phyloP scores from a whole-genome alignment of 2,888 invertebrate genomes.

The Cheilosia scutellata region DNA sequence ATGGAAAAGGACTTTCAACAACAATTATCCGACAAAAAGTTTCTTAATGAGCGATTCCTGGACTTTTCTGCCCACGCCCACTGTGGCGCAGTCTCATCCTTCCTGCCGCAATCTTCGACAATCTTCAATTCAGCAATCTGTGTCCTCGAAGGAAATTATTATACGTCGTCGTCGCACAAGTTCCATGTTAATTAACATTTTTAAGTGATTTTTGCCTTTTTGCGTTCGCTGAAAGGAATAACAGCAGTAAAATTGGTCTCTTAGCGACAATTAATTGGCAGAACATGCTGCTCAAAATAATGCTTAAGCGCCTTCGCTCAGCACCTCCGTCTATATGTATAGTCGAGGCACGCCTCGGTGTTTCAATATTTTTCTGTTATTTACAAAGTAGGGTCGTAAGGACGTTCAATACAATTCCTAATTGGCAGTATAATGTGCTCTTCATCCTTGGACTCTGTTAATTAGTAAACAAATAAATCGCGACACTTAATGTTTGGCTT shows the following conservation, averaged over 20 bases:
- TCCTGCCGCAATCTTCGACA: conserved; percentile 23
- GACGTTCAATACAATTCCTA: conserved; percentile 60
- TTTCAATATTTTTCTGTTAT: conserved; percentile 11
- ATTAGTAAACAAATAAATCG: conserved; percentile 55
- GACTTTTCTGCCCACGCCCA: neutral
- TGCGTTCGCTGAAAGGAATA: conserved; percentile 8
- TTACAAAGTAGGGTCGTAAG: conserved; percentile 13
- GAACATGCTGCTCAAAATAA: conserved; percentile 39
- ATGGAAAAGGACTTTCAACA: conserved; percentile 39
- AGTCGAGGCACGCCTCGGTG: neutral
- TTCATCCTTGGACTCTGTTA: conserved; percentile 31
- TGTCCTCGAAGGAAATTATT: conserved; percentile 10
- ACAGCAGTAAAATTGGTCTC: conserved; percentile 52
- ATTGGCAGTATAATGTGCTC: conserved; percentile 30
- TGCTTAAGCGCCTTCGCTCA: conserved; percentile 16
- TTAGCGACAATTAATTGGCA: conserved; percentile 65
- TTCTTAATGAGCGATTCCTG: conserved; percentile 56
- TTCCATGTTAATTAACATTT: conserved; percentile 66
- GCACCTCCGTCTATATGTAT: neutral
- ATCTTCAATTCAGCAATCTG: conserved; percentile 35
- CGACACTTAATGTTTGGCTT: conserved; percentile 18
- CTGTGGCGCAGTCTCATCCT: neutral
- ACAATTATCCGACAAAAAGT: conserved; percentile 61
- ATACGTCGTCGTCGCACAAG: neutral
- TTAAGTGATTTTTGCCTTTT: conserved; percentile 38